A percentile compares a stretch with the other conserved stretches of the same genome.
Conservation (phyloP, 2,888 invertebrate species). For the Furcula furcula region DNA sequence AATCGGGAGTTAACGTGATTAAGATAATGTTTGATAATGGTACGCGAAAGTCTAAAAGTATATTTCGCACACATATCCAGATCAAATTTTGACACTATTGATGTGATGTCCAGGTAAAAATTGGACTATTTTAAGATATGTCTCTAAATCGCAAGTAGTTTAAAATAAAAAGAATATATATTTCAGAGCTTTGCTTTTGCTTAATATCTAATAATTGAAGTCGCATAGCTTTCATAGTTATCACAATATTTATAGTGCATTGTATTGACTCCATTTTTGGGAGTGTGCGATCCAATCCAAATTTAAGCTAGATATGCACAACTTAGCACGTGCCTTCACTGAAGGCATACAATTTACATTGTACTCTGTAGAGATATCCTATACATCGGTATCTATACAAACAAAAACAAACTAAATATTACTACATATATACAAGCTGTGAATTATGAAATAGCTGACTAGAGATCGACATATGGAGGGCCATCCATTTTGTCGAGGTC, state of each 20-base stretch:
- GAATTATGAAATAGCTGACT: slow-evolving; percentile 49
- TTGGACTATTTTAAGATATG: too few species aligned
- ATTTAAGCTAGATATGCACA: slow-evolving; percentile 49
- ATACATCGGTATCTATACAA: slow-evolving; percentile 63
- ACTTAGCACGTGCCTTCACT: slow-evolving; percentile 65
- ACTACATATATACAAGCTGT: slow-evolving; percentile 50
- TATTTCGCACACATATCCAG: too few species aligned
- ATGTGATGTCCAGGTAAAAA: too few species aligned
- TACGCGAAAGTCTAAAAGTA: too few species aligned
- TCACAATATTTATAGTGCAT: slow-evolving; percentile 56
- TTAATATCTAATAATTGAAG: slow-evolving; percentile 47
- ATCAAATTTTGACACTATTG: too few species aligned
- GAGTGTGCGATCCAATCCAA: slow-evolving; percentile 60
- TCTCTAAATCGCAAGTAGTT: slow-evolving; percentile 14
- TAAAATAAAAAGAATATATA: slow-evolving; percentile 15
- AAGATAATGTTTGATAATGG: too few species aligned
- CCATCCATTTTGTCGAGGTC: slow-evolving; percentile 74
- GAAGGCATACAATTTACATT: slow-evolving; percentile 71
- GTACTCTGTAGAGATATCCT: slow-evolving; percentile 68
- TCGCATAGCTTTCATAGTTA: slow-evolving; percentile 42
- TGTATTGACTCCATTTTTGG: slow-evolving; percentile 71
- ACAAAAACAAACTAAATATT: slow-evolving; percentile 52
- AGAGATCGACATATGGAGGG: slow-evolving; percentile 73
- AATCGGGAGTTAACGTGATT: too few species aligned
- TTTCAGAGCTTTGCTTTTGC: slow-evolving; percentile 28